phyloP scores from a whole-genome alignment of 2,888 invertebrate genomes.

The Drosophila kanekoi region DNA sequence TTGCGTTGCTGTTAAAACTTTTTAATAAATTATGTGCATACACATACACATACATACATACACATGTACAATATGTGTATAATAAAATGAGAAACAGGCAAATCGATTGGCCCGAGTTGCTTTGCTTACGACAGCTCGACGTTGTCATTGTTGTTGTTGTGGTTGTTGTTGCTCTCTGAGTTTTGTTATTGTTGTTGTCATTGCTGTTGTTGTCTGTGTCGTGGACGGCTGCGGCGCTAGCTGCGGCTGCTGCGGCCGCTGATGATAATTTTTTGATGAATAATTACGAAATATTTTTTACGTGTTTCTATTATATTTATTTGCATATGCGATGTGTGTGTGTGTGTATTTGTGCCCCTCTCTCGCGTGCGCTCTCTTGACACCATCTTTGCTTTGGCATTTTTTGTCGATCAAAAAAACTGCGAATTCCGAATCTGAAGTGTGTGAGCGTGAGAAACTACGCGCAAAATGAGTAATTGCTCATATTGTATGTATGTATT shows the following conservation, averaged over 20 bases:
- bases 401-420: slow-evolving; percentile 62
- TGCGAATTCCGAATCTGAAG: slow-evolving; percentile 62
- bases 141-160: slow-evolving; percentile 24
- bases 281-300: slow-evolving; percentile 73
- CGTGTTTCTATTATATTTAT: slow-evolving; percentile 36
- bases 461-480: slow-evolving; percentile 75
- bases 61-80: slow-evolving; percentile 18
- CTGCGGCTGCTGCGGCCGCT: slow-evolving; percentile 44
- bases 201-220: slow-evolving; percentile 20
- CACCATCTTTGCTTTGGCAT: slow-evolving; percentile 56
- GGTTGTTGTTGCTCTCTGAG: slow-evolving; percentile 32
- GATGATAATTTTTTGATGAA: slow-evolving; percentile 66
- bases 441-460: slow-evolving; percentile 66
- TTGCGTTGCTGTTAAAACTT: slow-evolving; percentile 61
- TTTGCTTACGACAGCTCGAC: slow-evolving; percentile 45
- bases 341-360: background rate
- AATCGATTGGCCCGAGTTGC: slow-evolving; percentile 57
- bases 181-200: slow-evolving; percentile 21
- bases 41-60: background rate
- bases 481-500: slow-evolving; percentile 39
- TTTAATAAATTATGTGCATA: slow-evolving; percentile 72
- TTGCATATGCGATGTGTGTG: slow-evolving; percentile 24
- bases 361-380: slow-evolving; percentile 38
- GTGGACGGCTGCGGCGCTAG: slow-evolving; percentile 32
- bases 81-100: slow-evolving; percentile 70